Percentiles rank a stretch among this genome's conserved stretches.
phyloP scores from a whole-genome alignment of 2,113 vertebrate species.

The Catharus fuscescens region DNA sequence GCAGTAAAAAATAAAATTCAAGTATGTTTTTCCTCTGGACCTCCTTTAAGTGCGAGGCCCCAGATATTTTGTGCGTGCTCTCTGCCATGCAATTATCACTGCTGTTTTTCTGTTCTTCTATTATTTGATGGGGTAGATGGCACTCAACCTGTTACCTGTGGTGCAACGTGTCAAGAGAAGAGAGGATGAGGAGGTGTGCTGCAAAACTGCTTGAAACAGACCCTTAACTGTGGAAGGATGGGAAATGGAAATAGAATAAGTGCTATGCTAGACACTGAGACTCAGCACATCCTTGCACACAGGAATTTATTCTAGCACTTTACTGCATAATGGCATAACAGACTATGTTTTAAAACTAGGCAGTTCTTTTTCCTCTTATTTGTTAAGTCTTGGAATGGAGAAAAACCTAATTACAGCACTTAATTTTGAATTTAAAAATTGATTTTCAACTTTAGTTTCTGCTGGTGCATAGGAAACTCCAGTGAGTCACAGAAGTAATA shows the following conservation, averaged over 20 bases:
- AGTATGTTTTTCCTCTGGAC: background rate
- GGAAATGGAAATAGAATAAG: background rate
- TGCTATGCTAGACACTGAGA: background rate
- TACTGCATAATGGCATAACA: background rate
- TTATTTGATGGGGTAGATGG: background rate
- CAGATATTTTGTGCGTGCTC: background rate
- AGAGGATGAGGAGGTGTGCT: background rate
- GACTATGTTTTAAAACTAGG: slow-evolving; percentile 1
- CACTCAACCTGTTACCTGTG: background rate
- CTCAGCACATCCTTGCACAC: background rate
- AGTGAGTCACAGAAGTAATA: slow-evolving; percentile 30
- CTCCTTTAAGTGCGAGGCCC: background rate
- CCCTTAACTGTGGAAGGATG: background rate
- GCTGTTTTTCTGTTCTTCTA: background rate
- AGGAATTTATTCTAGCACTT: background rate
- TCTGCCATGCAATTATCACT: background rate
- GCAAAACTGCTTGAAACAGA: background rate
- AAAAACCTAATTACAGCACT: slow-evolving; percentile 56
- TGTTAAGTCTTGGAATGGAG: slow-evolving; percentile 28
- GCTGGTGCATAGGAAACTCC: slow-evolving; percentile 51
- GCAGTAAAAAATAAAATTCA: background rate
- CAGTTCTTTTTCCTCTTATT: slow-evolving; percentile 42
- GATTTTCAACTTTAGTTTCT: slow-evolving; percentile 69
- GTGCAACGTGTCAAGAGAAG: background rate
- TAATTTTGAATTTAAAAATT: slow-evolving; percentile 76